Evolutionary conservation across 2,113 vertebrate genomes (phyloP), one percentile per base, ranked within the genome.

Genomic region (Campylomormyrus numenius): DNA sequence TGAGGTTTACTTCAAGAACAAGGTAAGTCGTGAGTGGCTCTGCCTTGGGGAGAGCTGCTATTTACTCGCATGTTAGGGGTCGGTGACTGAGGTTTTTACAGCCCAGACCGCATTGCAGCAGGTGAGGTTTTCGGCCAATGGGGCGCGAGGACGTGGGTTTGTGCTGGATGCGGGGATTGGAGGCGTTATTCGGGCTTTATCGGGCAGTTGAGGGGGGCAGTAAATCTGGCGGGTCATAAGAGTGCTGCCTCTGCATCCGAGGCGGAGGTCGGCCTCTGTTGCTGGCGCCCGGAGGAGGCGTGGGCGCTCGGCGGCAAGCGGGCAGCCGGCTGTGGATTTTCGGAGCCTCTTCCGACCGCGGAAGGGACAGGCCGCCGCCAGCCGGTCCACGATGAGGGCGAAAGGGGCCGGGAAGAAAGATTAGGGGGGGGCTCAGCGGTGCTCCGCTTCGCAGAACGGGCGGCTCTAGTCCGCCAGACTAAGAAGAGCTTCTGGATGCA

Each of bases 1-100:
- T 89, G 98, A 99, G 94, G 98, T 99, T 91, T 96, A 99, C 96
- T 99, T 99, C 96, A 99, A 97, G 94, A 99, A 99, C 95, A 99
- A 97, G 98, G 98, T 98, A 95, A 94, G 94, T 11, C 5, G 58
- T 17, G 24, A 19, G 46, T 0, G 24, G 1, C 39, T 15, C 48
- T 31, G 66, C 3, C 17, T 13, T 27, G 31, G 15, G 15, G 13
- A 9, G 19, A 21, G 24, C n/a, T 21, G 8, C 53, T 48, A 19
- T 74, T 74, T 48, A 74, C n/a, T 48, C 42, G n/a, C 8, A 27
- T 48, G 24, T n/a, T 19, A 31, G 19, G 56, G 45, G 39, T 46
- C 35, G 27, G 53, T 3, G 24, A 21, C 56, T 48, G 15, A 42
- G 50, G 49, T 31, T 52, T 52, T 52, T 53, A 46, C 46, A 17